Evolutionary conservation across 1,140 invertebrate genomes (phyloP), one percentile per base, ranked within the genome.

Genomic region (Drosophila serrata): DNA sequence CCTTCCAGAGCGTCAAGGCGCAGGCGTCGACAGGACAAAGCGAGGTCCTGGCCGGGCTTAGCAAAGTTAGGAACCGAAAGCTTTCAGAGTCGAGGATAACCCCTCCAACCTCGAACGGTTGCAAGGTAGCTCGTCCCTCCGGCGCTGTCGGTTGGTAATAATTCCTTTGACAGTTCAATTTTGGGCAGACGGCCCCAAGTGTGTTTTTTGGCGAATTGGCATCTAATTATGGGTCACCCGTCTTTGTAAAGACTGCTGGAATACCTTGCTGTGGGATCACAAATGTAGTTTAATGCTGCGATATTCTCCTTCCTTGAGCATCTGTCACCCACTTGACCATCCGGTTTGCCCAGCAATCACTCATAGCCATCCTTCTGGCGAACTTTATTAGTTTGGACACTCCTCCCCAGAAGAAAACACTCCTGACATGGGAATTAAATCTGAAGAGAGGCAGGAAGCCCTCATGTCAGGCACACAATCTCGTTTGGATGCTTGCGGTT

Each of bases 111-210:
- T 58, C 22, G 42, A 64, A 46, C 19, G 37, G 58, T 43, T 74
- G 39, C 7, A 33, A 55, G 33, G 19, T 9, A 17, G 40, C 27
- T 40, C 19, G 4, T 43, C 15, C 69, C 72, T 75, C 8, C 7
- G 39, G 70, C 70, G 24, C 35, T 57, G 61, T 64, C 61, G 42
- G 27, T 58, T 62, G 57, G 53, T 75, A 57, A 64, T 51, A 77
- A 48, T 51, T 64, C 60, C 15, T 61, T 24, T 68, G 77, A 74
- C 68, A 79, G 68, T 60, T 67, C 60, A 80, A 81, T 76, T 80
- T 81, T 45, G 72, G 13, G 22, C 22, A 49, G 37, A 75, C 70
- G 33, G 24, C 60, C 60, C 29, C 19, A 35, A 74, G 48, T 45
- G 17, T 39, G 19, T 39, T 46, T 43, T 40, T 35, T 60, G 55